Evolutionary conservation across 92 coral and sea anemone species (phyloP).

Genomic region (Umimayanthus kanabou): DNA sequence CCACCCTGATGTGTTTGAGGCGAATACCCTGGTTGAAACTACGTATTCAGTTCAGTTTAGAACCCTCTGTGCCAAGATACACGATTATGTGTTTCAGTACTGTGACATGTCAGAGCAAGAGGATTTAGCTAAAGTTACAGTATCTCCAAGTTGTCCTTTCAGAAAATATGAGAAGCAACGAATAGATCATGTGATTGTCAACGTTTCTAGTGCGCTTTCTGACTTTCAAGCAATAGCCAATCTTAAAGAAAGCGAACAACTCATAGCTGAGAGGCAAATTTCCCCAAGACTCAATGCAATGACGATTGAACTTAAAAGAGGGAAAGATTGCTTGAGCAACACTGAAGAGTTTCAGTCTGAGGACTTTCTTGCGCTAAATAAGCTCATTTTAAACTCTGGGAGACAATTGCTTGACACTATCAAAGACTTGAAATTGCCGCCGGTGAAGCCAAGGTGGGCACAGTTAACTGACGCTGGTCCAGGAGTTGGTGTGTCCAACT

Average conservation of each 20-base stretch:
- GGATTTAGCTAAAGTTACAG: neutral
- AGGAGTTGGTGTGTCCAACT: too few species aligned
- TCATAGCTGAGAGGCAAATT: too few species aligned
- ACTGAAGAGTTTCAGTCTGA: too few species aligned
- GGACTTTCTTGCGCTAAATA: neutral
- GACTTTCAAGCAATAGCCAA: neutral
- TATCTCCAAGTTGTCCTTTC: neutral
- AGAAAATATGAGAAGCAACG: neutral
- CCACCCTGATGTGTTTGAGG: neutral
- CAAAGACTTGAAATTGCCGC: constrained; percentile 15
- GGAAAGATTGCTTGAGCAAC: too few species aligned
- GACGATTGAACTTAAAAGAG: too few species aligned
- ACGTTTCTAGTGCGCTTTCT: neutral
- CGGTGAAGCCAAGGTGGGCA: too few species aligned
- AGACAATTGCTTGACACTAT: neutral
- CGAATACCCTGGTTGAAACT: neutral
- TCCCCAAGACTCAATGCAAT: too few species aligned
- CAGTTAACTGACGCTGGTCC: too few species aligned
- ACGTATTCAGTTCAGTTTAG: neutral
- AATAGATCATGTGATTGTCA: neutral
- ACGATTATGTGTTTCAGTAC: neutral
- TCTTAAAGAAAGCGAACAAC: too few species aligned
- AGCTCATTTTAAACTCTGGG: neutral
- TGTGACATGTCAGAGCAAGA: constrained; percentile 27
- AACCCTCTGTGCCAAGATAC: constrained; percentile 15